A percentile compares a stretch with the other conserved stretches of the same genome.
phyloP scores from a whole-genome alignment of 35 echinoderm and acorn worm species.

The Eucidaris tribuloides region DNA sequence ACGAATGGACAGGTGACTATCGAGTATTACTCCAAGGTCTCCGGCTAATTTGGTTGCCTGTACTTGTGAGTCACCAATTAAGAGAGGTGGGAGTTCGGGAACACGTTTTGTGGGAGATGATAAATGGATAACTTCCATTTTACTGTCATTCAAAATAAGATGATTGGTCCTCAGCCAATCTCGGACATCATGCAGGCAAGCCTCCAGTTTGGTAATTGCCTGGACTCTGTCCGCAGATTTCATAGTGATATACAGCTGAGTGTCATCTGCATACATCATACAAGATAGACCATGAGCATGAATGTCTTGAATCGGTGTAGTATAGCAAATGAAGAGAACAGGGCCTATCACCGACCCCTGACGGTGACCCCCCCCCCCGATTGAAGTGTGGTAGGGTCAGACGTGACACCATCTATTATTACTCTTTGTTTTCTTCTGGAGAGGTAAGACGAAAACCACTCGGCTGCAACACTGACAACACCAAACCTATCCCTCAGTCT shows the following conservation, averaged over 20 bases:
- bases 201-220: not conserved
- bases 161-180: not conserved
- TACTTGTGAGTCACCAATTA: not conserved
- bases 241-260: not conserved
- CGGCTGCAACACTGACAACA: too few species aligned
- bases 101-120: not conserved
- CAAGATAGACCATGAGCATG: not conserved
- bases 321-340: not conserved
- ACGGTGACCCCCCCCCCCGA: not conserved
- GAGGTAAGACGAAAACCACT: too few species aligned
- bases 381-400: not conserved
- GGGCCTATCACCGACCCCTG: not conserved
- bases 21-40: not conserved
- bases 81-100: not conserved
- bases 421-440: not conserved
- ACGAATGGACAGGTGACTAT: not conserved
- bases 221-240: not conserved
- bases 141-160: not conserved
- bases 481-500: too few species aligned
- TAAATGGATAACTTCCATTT: constrained; percentile 2
- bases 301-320: constrained; percentile 21
- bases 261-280: not conserved
- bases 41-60: not conserved
- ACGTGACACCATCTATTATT: not conserved
- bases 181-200: not conserved